A percentile compares a stretch with the other conserved stretches of the same genome.
Conservation (phyloP, 2,113 vertebrate species). For the Cyphomyrus discorhynchus region DNA sequence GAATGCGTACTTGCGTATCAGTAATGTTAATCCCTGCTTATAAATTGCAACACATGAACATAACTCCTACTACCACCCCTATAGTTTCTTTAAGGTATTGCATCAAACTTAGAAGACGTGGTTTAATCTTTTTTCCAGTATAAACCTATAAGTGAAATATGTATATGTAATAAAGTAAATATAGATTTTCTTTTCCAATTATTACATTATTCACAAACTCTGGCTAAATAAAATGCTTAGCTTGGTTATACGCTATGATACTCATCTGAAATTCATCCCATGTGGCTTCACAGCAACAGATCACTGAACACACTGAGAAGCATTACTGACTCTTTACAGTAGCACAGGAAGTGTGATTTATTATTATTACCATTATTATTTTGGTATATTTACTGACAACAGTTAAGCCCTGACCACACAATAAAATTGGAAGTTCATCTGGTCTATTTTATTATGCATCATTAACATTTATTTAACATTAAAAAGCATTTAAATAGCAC, state of each 20-base stretch:
- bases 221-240: background rate
- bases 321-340: background rate
- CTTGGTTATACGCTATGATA: background rate
- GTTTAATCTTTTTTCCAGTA: background rate
- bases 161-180: background rate
- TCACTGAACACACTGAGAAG: background rate
- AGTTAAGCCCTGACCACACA: background rate
- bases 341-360: background rate
- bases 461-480: background rate
- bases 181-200: background rate
- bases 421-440: background rate
- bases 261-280: background rate
- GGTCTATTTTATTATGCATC: background rate
- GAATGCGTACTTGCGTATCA: too few species aligned
- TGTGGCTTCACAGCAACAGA: background rate
- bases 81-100: slow-evolving; percentile 14
- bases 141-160: background rate
- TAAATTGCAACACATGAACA: background rate
- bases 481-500: background rate
- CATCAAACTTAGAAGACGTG: background rate
- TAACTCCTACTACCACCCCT: slow-evolving; percentile 12
- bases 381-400: background rate
- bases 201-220: background rate
- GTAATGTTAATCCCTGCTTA: background rate
- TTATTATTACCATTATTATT: background rate